Conservation (phyloP, 2,113 vertebrate species). For the Paramisgurnus dabryanus region DNA sequence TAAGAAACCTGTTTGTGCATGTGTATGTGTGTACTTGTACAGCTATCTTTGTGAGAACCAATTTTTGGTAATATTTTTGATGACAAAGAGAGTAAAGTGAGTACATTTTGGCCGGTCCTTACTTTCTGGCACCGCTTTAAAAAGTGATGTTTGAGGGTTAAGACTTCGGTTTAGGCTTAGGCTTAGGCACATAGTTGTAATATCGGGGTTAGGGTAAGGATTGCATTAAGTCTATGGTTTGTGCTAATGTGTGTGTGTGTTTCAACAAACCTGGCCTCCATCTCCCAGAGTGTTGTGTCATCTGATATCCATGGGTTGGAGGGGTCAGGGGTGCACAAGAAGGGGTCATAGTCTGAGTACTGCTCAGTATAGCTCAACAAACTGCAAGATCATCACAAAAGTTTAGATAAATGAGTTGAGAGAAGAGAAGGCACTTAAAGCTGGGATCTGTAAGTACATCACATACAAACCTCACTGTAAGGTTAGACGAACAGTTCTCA, state of each 20-base stretch:
- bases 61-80: too few species aligned
- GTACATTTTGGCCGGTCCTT: too few species aligned
- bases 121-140: too few species aligned
- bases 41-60: too few species aligned
- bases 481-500: too few species aligned
- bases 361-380: conserved; percentile 93
- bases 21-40: too few species aligned
- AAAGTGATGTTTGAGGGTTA: too few species aligned
- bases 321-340: conserved; percentile 88
- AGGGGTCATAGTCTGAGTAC: conserved; percentile 97
- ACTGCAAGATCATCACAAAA: conserved; percentile 65
- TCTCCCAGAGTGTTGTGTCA: conserved; percentile 91
- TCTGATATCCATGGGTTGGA: conserved; percentile 96
- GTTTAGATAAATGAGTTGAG: not conserved
- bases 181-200: too few species aligned
- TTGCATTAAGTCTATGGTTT: too few species aligned
- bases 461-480: not conserved
- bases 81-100: too few species aligned
- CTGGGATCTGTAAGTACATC: not conserved
- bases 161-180: too few species aligned
- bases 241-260: not conserved
- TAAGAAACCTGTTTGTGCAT: not conserved
- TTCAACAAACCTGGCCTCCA: conserved; percentile 84
- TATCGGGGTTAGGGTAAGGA: too few species aligned
- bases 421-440: not conserved